These are phyloP conservation scores for Melanotaenia pygmaea DNA, from an alignment of 2,797 vertebrate genomes.

Conservation along the genomic window DNA sequence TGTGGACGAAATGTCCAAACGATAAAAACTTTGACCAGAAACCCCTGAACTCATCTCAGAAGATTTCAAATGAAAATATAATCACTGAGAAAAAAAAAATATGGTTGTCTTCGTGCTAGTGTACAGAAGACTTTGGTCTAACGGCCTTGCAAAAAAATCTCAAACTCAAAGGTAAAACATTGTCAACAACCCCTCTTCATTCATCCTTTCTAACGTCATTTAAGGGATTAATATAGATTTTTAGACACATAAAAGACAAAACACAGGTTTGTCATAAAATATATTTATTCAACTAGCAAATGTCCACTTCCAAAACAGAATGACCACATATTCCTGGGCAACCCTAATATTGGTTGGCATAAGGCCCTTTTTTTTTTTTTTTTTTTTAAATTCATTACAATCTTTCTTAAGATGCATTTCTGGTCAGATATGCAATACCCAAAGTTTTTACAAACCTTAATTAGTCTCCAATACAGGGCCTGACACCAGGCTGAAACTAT, in stretches of 20 bases:
- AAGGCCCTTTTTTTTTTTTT: constrained; percentile 48
- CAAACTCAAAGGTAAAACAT: not conserved
- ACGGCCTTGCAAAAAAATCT: not conserved
- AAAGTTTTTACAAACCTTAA: constrained; percentile 21
- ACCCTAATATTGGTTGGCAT: constrained; percentile 53
- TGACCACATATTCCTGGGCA: constrained; percentile 49
- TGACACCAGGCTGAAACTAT: constrained; percentile 24
- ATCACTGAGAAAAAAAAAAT: not conserved
- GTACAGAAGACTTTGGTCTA: not conserved
- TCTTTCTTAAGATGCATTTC: constrained; percentile 45
- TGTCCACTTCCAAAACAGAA: constrained; percentile 67
- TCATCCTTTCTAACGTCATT: no score
- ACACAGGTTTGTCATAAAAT: constrained; percentile 72
- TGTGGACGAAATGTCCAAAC: no score
- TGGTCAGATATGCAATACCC: constrained; percentile 14
- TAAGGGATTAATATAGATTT: no score
- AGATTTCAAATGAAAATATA: not conserved
- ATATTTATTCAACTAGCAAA: constrained; percentile 80
- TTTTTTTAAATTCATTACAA: constrained; percentile 47
- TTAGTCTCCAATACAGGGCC: constrained; percentile 9
- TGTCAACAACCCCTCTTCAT: not conserved
- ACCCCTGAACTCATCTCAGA: no score
- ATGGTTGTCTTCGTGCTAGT: no score
- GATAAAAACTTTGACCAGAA: no score
- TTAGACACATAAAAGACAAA: constrained; percentile 29